Base-by-base conservation (phyloP, 2,797 vertebrate species). In the Tenualosa ilisha region DNA sequence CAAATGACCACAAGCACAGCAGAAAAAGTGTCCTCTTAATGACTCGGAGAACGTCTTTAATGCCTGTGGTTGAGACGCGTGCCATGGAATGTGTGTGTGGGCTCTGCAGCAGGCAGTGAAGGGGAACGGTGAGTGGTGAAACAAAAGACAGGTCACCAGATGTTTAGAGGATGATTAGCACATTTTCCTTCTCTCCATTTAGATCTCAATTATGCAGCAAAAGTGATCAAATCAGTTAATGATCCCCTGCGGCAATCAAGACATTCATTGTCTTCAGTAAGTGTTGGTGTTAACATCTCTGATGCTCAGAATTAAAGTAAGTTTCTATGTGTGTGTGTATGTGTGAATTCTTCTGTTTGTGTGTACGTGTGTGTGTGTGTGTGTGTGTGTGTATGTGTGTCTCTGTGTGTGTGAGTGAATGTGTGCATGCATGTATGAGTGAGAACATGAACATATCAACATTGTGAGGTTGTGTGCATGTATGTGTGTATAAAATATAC, bases 171-270 rank as follows among this genome's bases (percentile, higher is more conserved):
- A 75, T 75, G 68, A 75, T 75, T 37, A 37, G 31, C 68, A 75
- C 31, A 75, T 75, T 75, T 43, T 40, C 31, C 13, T 15, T 40
- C 68, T 43, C 68, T 75, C 31, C 68, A 75, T 75, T 75, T 75
- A 75, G 31, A 75, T 40, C 68, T 75, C 68, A 75, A 75, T 75
- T 75, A 75, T 75, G 68, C 68, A 43, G 68, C 37, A 43, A 37
- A 75, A 75, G 68, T 75, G 68, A 75, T 75, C 68, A 75, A 37
- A 75, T 75, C 31, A 20, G 68, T 75, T 75, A 43, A 75, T 75
- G 68, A 75, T 75, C 68, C 68, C 68, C 68, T 37, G 31, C 13
- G 31, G 68, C 68, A 37, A 75, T 75, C 68, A 37, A 5, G 31
- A 40, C 15, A 75, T 75, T 75, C 17, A 75, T 75, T 75, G 68